phyloP scores from a whole-genome alignment of 2,113 vertebrate species.

The Zapus hudsonius region DNA sequence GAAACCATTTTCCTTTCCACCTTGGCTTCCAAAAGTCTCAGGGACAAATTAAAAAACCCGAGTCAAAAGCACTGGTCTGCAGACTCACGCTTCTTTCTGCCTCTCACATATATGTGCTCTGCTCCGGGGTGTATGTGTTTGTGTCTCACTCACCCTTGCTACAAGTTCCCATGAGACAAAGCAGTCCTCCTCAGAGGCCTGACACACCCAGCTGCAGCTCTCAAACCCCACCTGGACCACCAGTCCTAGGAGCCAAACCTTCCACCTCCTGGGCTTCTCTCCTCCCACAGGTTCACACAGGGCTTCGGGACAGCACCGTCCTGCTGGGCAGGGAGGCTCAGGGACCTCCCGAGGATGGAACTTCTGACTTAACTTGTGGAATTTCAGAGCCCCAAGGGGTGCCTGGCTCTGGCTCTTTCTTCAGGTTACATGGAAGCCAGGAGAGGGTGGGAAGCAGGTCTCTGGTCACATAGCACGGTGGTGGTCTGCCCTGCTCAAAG shows the following conservation, averaged over 20 bases:
- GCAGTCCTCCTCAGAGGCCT: not conserved
- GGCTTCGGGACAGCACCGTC: too few species aligned
- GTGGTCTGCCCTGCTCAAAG: not conserved
- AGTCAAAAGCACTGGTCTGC: not conserved
- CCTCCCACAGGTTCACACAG: accelerated
- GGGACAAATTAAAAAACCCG: not conserved
- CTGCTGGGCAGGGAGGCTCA: not conserved
- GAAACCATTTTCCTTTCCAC: conserved; percentile 42
- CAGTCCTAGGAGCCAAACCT: too few species aligned
- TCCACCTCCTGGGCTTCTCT: accelerated
- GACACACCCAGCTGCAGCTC: accelerated
- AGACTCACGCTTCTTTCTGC: too few species aligned
- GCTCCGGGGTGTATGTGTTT: not conserved
- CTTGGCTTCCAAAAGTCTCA: conserved; percentile 35
- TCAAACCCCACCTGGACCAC: accelerated
- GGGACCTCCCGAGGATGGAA: accelerated
- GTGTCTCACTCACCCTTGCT: not conserved
- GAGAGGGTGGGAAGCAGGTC: not conserved
- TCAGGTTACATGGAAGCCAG: not conserved
- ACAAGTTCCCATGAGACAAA: not conserved
- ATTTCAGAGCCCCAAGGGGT: not conserved
- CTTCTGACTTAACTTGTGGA: not conserved
- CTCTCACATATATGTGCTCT: accelerated
- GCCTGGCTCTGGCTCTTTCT: not conserved
- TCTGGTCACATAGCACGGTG: not conserved